phyloP scores from a whole-genome alignment of 2,797 vertebrate species.

The Hipposideros larvatus region DNA sequence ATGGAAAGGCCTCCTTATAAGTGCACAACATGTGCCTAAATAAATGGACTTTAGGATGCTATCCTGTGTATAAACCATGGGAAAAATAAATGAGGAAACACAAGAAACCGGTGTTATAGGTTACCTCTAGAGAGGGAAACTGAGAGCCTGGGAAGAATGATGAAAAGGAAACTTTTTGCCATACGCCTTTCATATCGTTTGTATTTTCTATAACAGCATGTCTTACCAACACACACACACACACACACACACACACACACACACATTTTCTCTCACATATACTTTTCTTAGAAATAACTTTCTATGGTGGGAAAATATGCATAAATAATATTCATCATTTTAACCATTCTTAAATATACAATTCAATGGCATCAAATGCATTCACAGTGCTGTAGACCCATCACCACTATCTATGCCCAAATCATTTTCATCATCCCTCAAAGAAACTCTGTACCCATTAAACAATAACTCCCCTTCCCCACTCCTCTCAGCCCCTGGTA shows the following conservation, averaged over 20 bases:
- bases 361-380: not conserved
- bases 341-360: not conserved
- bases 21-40: not conserved
- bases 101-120: not conserved
- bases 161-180: not conserved
- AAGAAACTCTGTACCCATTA: not conserved
- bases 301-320: not conserved
- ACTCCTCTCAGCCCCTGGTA: no score
- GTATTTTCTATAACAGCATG: not conserved
- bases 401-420: not conserved
- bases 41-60: not conserved
- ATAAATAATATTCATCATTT: not conserved
- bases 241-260: not conserved
- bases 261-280: not conserved
- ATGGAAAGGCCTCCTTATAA: not conserved
- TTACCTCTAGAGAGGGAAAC: not conserved
- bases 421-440: not conserved
- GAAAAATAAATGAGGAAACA: not conserved
- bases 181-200: not conserved
- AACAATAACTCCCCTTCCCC: not conserved
- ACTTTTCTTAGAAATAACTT: not conserved
- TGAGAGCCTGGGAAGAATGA: not conserved
- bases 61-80: not conserved
- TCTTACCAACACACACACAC: not conserved
- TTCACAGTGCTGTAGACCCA: not conserved